Conservation (phyloP, 2,888 invertebrate species). For the Cosmia pyralina region DNA sequence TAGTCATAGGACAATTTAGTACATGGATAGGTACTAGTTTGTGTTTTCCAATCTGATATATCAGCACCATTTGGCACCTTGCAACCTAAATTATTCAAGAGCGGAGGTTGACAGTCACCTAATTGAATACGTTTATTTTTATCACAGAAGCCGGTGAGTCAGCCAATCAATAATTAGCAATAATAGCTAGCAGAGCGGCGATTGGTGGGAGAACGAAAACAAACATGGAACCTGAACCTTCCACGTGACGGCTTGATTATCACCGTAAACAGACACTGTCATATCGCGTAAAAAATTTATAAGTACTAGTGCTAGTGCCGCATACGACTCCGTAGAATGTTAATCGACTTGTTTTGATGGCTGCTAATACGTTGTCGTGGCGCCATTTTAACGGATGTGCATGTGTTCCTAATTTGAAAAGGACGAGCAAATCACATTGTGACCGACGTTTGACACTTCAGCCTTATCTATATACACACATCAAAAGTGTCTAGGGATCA, state of each 20-base stretch:
- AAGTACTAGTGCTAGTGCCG: slow-evolving; percentile 25
- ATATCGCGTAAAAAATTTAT: slow-evolving; percentile 55
- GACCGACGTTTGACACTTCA: slow-evolving; percentile 33
- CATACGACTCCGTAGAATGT: slow-evolving; percentile 69
- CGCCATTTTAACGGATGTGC: slow-evolving; percentile 51
- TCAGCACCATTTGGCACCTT: slow-evolving; percentile 43
- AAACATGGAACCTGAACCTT: slow-evolving; percentile 59
- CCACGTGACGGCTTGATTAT: slow-evolving; percentile 54
- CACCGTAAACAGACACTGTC: slow-evolving; percentile 56
- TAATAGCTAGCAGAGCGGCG: slow-evolving; percentile 40
- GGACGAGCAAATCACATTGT: slow-evolving; percentile 21
- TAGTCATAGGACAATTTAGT: slow-evolving; percentile 1
- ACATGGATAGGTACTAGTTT: slow-evolving; percentile 5
- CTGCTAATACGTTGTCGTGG: slow-evolving; percentile 7
- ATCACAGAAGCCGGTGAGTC: slow-evolving; percentile 52
- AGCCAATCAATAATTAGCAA: slow-evolving; percentile 58
- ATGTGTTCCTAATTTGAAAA: slow-evolving; percentile 41
- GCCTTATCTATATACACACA: background rate
- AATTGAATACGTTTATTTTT: slow-evolving; percentile 55
- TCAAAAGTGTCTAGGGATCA: too few relatives aligned
- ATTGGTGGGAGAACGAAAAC: slow-evolving; percentile 58
- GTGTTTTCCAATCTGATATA: slow-evolving; percentile 29
- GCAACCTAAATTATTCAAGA: slow-evolving; percentile 34
- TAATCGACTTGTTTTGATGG: slow-evolving; percentile 73
- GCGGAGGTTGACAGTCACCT: slow-evolving; percentile 24